Conservation (phyloP, 2,888 invertebrate genomes). For the Coelopa pilipes region DNA sequence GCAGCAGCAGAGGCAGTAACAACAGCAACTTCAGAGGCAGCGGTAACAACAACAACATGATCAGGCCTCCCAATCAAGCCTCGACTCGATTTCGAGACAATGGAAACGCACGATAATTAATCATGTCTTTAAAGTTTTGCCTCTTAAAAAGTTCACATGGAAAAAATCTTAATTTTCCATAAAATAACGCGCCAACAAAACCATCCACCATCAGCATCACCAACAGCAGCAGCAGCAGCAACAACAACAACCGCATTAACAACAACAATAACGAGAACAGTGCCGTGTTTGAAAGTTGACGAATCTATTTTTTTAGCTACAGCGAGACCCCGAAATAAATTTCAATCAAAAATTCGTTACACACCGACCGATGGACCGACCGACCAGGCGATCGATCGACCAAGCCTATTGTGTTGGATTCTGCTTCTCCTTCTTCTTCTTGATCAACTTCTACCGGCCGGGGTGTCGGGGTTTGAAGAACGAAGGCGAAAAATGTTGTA, state of each 20-base stretch:
- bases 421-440: not conserved
- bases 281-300: conserved; percentile 16
- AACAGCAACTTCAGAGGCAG: no score
- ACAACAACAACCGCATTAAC: no score
- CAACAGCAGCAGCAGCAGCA: no score
- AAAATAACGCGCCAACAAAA: not conserved
- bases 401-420: not conserved
- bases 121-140: conserved; percentile 1
- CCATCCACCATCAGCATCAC: no score
- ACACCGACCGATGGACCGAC: not conserved
- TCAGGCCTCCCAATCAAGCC: no score
- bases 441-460: not conserved
- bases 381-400: not conserved
- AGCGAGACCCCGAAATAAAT: conserved; percentile 15
- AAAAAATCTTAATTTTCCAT: conserved; percentile 4
- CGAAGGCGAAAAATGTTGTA: conserved; percentile 1
- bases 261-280: no score
- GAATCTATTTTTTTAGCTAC: conserved; percentile 15
- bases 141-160: not conserved
- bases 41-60: no score
- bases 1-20: no score
- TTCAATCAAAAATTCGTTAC: conserved; percentile 28
- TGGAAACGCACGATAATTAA: conserved; percentile 14
- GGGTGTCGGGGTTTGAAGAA: no score
- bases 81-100: conserved; percentile 5